phyloP scores from a whole-genome alignment of 2,888 invertebrate genomes.

The Dioctria rufipes region DNA sequence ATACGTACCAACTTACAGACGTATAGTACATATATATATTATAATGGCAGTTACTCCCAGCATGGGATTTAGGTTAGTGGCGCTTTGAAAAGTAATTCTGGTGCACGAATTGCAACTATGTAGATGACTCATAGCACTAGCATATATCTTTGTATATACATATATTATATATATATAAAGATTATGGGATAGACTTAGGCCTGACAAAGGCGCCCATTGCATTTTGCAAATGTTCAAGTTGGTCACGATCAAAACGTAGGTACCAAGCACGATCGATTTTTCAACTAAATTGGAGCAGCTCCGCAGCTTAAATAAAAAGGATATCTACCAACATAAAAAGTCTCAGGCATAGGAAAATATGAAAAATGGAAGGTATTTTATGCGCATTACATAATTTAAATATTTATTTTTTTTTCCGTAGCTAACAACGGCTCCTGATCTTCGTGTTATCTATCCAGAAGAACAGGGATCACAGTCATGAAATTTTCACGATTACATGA shows the following conservation, averaged over 20 bases:
- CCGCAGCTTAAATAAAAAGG: constrained; percentile 22
- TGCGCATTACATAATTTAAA: constrained; percentile 41
- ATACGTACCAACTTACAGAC: no score
- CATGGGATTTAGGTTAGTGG: constrained; percentile 52
- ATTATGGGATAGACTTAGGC: constrained; percentile 46
- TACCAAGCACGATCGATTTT: constrained; percentile 51
- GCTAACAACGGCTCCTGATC: constrained; percentile 45
- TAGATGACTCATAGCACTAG: constrained; percentile 37
- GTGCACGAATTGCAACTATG: constrained; percentile 43
- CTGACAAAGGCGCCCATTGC: constrained; percentile 52
- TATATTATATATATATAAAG: neutral
- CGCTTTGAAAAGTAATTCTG: constrained; percentile 49
- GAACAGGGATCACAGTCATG: constrained; percentile 23
- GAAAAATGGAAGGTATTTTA: constrained; percentile 34
- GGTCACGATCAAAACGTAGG: constrained; percentile 50
- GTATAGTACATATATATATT: no score
- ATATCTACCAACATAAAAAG: neutral
- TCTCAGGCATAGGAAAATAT: constrained; percentile 10
- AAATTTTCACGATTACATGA: neutral
- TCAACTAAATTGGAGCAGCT: constrained; percentile 41
- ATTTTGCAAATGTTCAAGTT: constrained; percentile 49
- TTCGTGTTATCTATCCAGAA: constrained; percentile 16
- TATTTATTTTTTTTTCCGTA: neutral
- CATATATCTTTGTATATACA: neutral
- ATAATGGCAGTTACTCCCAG: constrained; percentile 18